Conservation (phyloP, 2,888 invertebrate species). For the Metopia argyrocephala region DNA sequence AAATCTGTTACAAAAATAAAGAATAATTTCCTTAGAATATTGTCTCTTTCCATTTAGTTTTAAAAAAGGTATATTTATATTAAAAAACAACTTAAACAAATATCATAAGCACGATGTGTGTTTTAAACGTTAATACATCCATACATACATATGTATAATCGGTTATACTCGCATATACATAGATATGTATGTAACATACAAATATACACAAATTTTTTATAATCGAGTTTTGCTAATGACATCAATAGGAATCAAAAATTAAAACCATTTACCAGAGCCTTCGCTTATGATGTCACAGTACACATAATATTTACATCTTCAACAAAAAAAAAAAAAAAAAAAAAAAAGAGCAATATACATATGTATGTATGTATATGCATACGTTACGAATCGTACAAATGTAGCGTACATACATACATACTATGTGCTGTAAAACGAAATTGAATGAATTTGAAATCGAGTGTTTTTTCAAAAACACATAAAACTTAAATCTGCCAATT, state of each 20-base stretch:
- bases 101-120: neutral
- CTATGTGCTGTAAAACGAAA: too few relatives aligned
- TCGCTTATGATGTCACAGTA: constrained; percentile 4
- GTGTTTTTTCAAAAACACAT: too few relatives aligned
- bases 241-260: neutral
- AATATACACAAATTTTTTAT: neutral
- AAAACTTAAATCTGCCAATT: too few relatives aligned
- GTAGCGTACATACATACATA: too few relatives aligned
- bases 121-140: neutral
- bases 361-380: neutral
- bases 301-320: constrained; percentile 16
- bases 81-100: neutral
- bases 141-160: neutral
- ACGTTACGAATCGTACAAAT: too few relatives aligned
- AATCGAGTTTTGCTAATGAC: too few relatives aligned
- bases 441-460: too few relatives aligned
- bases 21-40: neutral
- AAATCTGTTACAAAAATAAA: neutral
- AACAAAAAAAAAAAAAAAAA: neutral
- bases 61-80: neutral
- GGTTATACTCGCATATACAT: too few relatives aligned
- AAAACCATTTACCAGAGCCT: neutral
- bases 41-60: neutral
- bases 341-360: neutral
- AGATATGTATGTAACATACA: too few relatives aligned